Evolutionary conservation across 1,140 invertebrate genomes (phyloP).

Genomic region (Cheumatopsyche charites): DNA sequence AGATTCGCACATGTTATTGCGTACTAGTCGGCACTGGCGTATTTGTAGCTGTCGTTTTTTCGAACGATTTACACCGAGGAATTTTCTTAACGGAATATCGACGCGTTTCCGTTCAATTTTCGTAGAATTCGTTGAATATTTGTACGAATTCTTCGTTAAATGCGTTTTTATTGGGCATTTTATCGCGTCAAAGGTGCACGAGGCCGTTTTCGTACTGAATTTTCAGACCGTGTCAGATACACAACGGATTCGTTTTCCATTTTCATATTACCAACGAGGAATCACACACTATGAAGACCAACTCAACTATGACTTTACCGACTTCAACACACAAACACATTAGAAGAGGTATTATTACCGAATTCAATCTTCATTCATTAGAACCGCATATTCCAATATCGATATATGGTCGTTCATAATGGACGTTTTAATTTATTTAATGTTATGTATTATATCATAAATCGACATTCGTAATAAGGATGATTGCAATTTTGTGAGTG

Average conservation of each 20-base stretch:
- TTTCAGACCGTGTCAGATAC: constrained; percentile 22
- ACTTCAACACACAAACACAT: neutral
- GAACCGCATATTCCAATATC: no score
- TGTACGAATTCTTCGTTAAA: neutral
- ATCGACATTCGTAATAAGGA: neutral
- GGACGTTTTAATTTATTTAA: neutral
- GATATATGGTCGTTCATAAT: neutral
- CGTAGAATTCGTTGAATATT: neutral
- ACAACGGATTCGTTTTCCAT: constrained; percentile 5
- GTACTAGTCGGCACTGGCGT: no score
- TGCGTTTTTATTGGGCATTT: neutral
- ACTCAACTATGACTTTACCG: constrained; percentile 18
- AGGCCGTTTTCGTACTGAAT: constrained; percentile 19
- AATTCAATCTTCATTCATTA: no score
- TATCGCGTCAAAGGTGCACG: neutral
- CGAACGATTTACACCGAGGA: no score
- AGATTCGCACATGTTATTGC: no score
- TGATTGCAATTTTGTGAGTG: neutral
- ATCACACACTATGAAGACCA: constrained; percentile 21
- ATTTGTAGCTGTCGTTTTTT: no score
- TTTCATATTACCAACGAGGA: constrained; percentile 10
- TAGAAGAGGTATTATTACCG: neutral
- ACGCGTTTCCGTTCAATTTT: neutral
- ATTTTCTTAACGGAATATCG: no score
- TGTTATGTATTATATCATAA: neutral